A percentile compares a stretch with the other conserved stretches of the same genome.
Evolutionary conservation across 2,797 vertebrate species (phyloP).

Genomic region (Peromyscus eremicus): DNA sequence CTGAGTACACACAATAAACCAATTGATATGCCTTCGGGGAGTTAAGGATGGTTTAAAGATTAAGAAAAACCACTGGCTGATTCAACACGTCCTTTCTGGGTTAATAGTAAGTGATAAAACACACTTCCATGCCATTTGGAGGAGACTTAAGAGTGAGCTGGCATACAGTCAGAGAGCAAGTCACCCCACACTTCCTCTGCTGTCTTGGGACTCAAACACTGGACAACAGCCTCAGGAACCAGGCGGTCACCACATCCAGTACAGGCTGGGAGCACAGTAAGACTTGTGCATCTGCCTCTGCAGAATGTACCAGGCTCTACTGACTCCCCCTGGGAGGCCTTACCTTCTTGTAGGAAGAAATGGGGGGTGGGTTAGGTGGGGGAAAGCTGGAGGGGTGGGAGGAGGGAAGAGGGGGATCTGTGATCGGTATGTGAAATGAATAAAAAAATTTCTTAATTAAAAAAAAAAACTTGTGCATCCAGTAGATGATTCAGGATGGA

Average conservation of each 20-base stretch:
- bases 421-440: too few species aligned
- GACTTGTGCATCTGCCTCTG: not conserved
- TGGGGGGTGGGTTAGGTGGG: too few species aligned
- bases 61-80: not conserved
- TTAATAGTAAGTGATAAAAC: constrained; percentile 21
- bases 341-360: too few species aligned
- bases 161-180: not conserved
- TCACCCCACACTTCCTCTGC: not conserved
- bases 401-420: too few species aligned
- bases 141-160: not conserved
- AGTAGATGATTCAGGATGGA: not conserved
- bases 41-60: constrained; percentile 10
- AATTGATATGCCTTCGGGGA: not conserved
- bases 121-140: not conserved
- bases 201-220: not conserved
- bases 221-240: not conserved
- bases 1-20: constrained; percentile 3
- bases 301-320: too few species aligned
- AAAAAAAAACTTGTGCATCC: not conserved
- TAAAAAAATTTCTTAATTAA: too few species aligned
- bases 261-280: not conserved
- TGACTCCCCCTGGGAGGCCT: too few species aligned
- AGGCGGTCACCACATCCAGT: not conserved
- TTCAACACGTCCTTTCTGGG: not conserved
- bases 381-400: too few species aligned